Evolutionary conservation across 1,140 invertebrate genomes (phyloP), one percentile per base, ranked within the genome.

Genomic region (Achroia grisella): DNA sequence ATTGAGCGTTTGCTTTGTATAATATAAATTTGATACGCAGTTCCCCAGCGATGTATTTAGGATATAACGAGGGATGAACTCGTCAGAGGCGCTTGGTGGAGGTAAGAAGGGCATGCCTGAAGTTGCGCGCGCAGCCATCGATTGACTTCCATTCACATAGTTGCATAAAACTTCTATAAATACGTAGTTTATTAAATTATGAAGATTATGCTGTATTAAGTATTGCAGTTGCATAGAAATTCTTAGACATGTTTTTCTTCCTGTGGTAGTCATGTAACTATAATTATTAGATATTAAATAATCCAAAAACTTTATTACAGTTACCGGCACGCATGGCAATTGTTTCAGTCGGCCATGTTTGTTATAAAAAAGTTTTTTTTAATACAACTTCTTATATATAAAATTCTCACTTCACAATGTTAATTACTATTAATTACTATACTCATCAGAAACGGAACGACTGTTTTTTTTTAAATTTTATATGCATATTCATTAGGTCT

Each of bases 101-200:
- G 35, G 34, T 48, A 52, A 50, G 62, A 75, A 68, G 72, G n/a
- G 56, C 65, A 61, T 69, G 53, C 66, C 56, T 47, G 28, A 43
- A 44, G 32, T 39, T 81, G 77, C 77, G 77, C 77, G 75, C 77
- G 77, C 77, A 81, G 39, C 28, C 60, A 71, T 79, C 60, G 75
- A 79, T 79, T 73, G 33, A 39, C 13, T 10, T 8, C 37, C 58
- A 59, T 71, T 62, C 48, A 58, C 50, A 52, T 62, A 57, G 56
- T 58, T 64, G 44, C 62, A 68, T 70, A 61, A 62, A 70, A 56
- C 62, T 53, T 52, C 61, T 65, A 69, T 57, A 56, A 61, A 58
- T 63, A 23, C 17, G 6, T 23, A 62, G 52, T 51, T 67, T 64
- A 78, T 68, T 71, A 64, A 69, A 68, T 64, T 69, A 61, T 50